Base-by-base conservation (phyloP, 2,797 vertebrate genomes). In the Salarias fasciatus region DNA sequence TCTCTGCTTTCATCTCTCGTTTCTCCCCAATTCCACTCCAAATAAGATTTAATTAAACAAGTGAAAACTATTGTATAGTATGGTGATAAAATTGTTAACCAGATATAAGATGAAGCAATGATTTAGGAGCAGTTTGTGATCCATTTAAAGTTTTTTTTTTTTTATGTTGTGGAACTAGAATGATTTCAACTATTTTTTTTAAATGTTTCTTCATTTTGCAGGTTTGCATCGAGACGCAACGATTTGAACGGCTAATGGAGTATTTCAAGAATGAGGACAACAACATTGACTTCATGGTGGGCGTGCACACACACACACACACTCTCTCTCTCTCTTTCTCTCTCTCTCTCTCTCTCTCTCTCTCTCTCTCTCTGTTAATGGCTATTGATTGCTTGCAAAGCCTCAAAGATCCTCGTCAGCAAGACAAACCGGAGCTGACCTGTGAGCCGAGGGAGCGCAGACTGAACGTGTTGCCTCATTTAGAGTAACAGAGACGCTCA, bases 231-330 rank as follows among this genome's bases (percentile, higher is more conserved):
- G 97, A 99, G 89, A 82, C 91, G 4, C 96, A 97, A 69, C 93
- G 97, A 45, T 99, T 99, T 29, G 97, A 99, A 91, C 96, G 92
- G 85, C 92, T 99, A 52, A 99, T 99, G 97, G 97, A 98, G 56
- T 96, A 97, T 71, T 99, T 99, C 92, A 95, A 95, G 79, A 96
- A 96, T 0, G 97, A 98, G 80, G 97, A 99, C 88, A 96, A 94
- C 90, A 99, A 96, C 89, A 97, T 99, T 0, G 97, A 99, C 91
- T 99, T 99, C 82, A 97, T 99, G 97, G 97, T 97, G 87, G 65
- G 67, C 45, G 1, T 6, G 3, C 15, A 38, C 55, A 30, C 37
- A 31, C 29, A 35, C 33, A 35, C 33, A 5, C 33, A 5, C 33
- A 35, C 33, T 6, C 33, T 6, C n/a, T n/a, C n/a, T n/a, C n/a